A percentile compares a stretch with the other conserved stretches of the same genome.
Conservation (phyloP, 2,888 invertebrate species). For the Oscheius sp. region DNA sequence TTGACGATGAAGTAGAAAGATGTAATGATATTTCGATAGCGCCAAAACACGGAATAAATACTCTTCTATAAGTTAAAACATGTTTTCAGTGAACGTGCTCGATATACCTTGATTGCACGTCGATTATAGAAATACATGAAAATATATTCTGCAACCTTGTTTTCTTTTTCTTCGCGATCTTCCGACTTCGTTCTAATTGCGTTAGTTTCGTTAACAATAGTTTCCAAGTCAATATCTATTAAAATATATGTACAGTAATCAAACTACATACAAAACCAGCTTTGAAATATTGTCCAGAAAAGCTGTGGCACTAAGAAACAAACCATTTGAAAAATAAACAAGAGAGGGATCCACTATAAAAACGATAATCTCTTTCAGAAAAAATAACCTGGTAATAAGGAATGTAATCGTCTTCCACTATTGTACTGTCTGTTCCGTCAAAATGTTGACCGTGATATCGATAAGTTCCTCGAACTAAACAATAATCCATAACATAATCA, state of each 20-base stretch:
- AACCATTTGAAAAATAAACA: slow-evolving; percentile 1
- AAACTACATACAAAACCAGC: neutral
- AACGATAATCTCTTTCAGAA: neutral
- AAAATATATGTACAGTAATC: neutral
- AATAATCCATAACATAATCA: neutral
- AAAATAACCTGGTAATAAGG: slow-evolving; percentile 6
- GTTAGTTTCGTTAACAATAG: neutral
- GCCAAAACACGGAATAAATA: neutral
- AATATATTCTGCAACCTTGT: neutral
- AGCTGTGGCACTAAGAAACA: slow-evolving; percentile 3
- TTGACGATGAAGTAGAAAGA: neutral
- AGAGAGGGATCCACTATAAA: slow-evolving; percentile 13
- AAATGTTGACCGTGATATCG: neutral
- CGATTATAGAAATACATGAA: slow-evolving; percentile 5
- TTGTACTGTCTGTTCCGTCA: neutral
- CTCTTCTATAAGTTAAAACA: neutral
- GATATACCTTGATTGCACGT: too few relatives aligned
- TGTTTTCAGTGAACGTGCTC: neutral
- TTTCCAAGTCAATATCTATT: neutral
- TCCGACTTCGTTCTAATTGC: neutral
- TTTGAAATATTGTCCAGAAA: neutral
- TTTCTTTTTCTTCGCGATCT: neutral
- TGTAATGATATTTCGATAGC: neutral
- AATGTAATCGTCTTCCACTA: neutral
- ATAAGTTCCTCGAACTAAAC: slow-evolving; percentile 16